A percentile compares a stretch with the other conserved stretches of the same genome.
These are phyloP conservation scores for Gymnoscopelus braueri DNA, from an alignment of 2,797 vertebrate genomes.

Conservation along the genomic window DNA sequence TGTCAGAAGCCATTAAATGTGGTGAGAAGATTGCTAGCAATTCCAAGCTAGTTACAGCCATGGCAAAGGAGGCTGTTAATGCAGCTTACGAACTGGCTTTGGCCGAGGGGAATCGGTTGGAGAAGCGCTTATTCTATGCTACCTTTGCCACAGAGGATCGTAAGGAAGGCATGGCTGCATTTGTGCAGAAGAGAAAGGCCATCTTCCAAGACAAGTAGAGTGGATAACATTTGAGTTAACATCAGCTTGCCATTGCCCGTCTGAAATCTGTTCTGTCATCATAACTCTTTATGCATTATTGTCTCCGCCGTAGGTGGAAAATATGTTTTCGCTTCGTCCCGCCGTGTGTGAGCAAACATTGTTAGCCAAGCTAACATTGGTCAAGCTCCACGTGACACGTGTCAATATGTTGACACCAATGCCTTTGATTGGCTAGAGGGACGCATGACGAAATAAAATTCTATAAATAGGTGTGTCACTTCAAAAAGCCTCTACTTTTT, in stretches of 20 bases:
- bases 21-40: conserved; percentile 94
- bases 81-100: conserved; percentile 90
- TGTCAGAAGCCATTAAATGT: conserved; percentile 90
- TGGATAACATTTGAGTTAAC: conserved; percentile 14
- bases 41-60: conserved; percentile 90
- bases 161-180: conserved; percentile 94
- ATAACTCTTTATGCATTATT: neutral
- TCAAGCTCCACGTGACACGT: no score
- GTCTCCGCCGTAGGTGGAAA: no score
- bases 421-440: no score
- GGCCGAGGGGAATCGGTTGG: conserved; percentile 87
- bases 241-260: conserved; percentile 21
- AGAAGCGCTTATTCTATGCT: conserved; percentile 92
- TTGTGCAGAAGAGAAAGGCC: conserved; percentile 95
- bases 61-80: conserved; percentile 96
- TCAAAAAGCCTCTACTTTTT: no score
- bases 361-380: no score
- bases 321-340: no score
- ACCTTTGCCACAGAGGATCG: conserved; percentile 93
- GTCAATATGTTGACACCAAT: no score
- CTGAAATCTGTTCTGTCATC: conserved; percentile 14
- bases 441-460: no score
- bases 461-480: no score
- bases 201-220: conserved; percentile 89
- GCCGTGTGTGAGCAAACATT: no score